These are phyloP conservation scores for Amorpha juglandis DNA, from an alignment of 2,888 invertebrate species.

Conservation along the genomic window DNA sequence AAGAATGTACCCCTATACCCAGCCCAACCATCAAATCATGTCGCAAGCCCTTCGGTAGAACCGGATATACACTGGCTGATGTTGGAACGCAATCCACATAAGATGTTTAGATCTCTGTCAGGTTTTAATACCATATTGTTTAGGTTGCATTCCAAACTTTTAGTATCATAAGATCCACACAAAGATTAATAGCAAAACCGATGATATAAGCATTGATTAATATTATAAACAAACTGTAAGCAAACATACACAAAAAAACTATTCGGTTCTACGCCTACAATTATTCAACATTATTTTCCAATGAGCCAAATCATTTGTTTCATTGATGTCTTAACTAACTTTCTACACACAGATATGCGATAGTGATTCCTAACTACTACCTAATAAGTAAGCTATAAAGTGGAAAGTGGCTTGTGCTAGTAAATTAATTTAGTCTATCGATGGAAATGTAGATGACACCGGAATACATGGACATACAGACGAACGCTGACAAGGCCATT, in stretches of 20 bases:
- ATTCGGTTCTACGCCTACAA: constrained; percentile 17
- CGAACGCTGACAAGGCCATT: constrained; percentile 39
- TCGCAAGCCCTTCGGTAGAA: no score
- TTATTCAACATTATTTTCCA: constrained; percentile 24
- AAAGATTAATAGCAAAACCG: neutral
- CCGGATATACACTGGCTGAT: no score
- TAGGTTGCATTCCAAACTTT: neutral
- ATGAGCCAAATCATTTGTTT: constrained; percentile 35
- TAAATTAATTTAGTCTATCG: constrained; percentile 20
- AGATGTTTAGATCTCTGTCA: no score
- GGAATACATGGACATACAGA: constrained; percentile 42
- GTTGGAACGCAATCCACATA: no score
- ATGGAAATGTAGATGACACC: constrained; percentile 7
- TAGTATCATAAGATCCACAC: neutral
- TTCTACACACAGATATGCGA: constrained; percentile 30
- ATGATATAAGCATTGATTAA: neutral
- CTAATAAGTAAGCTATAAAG: constrained; percentile 29
- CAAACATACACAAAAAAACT: constrained; percentile 17
- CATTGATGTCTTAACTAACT: constrained; percentile 42
- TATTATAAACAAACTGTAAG: constrained; percentile 4
- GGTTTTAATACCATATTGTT: no score
- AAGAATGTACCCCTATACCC: no score
- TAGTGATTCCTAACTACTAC: constrained; percentile 17
- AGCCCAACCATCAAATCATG: no score
- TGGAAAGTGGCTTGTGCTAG: constrained; percentile 29